Percentiles rank a stretch among this genome's conserved stretches.
These are phyloP conservation scores for Ctenosaura bakeri DNA, from an alignment of 2,797 vertebrate genomes.

Conservation along the genomic window DNA sequence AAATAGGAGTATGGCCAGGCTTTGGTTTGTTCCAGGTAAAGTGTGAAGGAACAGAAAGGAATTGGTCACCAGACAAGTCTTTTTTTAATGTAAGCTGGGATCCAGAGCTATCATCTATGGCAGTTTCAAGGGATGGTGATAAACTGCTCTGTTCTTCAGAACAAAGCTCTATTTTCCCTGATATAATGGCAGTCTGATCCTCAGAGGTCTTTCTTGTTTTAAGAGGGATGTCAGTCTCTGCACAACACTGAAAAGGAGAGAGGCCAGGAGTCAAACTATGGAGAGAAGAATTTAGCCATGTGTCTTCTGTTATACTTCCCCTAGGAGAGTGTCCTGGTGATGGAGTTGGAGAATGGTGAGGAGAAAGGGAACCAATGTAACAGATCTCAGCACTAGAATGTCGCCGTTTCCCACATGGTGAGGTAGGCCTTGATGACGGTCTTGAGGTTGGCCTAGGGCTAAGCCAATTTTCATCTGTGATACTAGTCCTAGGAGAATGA, in stretches of 20 bases:
- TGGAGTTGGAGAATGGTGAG: slow-evolving; percentile 94
- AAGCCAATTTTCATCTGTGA: slow-evolving; percentile 99
- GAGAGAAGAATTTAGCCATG: slow-evolving; percentile 88
- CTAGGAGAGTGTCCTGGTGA: slow-evolving; percentile 96
- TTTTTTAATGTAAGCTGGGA: slow-evolving; percentile 90
- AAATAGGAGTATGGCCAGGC: slow-evolving; percentile 96
- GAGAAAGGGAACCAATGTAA: slow-evolving; percentile 90
- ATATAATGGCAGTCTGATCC: slow-evolving; percentile 89
- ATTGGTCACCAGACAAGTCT: slow-evolving; percentile 93
- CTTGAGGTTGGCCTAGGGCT: slow-evolving; percentile 94
- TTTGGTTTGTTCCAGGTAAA: slow-evolving; percentile 99
- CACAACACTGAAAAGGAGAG: slow-evolving; percentile 92
- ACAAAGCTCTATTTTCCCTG: slow-evolving; percentile 89
- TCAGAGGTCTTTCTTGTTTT: slow-evolving; percentile 98
- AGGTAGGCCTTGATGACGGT: slow-evolving; percentile 95
- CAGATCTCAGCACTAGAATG: slow-evolving; percentile 98
- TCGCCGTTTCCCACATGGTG: slow-evolving; percentile 95
- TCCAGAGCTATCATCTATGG: slow-evolving; percentile 87
- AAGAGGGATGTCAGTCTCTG: slow-evolving; percentile 95
- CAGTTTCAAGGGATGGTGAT: slow-evolving; percentile 89
- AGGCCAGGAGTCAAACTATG: slow-evolving; percentile 82
- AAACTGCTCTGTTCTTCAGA: slow-evolving; percentile 90
- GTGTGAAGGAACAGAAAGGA: slow-evolving; percentile 96
- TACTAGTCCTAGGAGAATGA: slow-evolving; percentile 95
- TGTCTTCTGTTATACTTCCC: slow-evolving; percentile 96